Evolutionary conservation across 2,797 vertebrate genomes (phyloP).

Genomic region (Bovichtus diacanthus): DNA sequence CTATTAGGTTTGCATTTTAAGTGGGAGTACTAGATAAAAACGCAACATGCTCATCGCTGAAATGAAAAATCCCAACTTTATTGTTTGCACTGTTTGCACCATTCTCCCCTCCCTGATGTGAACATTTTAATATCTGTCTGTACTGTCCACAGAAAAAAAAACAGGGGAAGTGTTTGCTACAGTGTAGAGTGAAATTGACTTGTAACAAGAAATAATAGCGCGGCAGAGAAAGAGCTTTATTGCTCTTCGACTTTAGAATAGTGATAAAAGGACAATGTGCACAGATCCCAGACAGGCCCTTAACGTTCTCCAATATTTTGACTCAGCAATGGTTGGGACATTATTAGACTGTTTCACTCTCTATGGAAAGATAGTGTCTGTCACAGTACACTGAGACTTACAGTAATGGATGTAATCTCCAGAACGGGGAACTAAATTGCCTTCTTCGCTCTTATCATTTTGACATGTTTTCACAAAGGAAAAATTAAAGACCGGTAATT

Average conservation of each 20-base stretch:
- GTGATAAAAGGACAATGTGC: slow-evolving; percentile 40
- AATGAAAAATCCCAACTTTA: slow-evolving; percentile 42
- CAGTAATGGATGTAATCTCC: slow-evolving; percentile 25
- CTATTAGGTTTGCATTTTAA: slow-evolving; percentile 52
- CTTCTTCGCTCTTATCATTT: slow-evolving; percentile 34
- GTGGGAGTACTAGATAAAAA: slow-evolving; percentile 39
- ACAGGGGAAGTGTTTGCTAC: slow-evolving; percentile 34
- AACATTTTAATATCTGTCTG: slow-evolving; percentile 45
- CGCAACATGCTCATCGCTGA: slow-evolving; percentile 28
- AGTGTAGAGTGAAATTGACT: slow-evolving; percentile 44
- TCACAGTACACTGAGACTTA: slow-evolving; percentile 26
- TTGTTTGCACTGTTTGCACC: slow-evolving; percentile 18
- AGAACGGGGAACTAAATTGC: slow-evolving; percentile 15
- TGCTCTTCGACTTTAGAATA: slow-evolving; percentile 37
- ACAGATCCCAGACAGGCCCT: slow-evolving; percentile 35
- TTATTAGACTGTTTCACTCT: slow-evolving; percentile 51
- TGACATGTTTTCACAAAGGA: slow-evolving; percentile 53
- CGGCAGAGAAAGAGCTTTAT: slow-evolving; percentile 27
- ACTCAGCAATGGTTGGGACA: slow-evolving; percentile 38
- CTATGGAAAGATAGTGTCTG: slow-evolving; percentile 31
- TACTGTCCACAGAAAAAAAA: slow-evolving; percentile 14
- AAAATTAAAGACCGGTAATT: slow-evolving; percentile 46
- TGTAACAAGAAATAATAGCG: slow-evolving; percentile 27
- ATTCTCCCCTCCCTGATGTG: neutral
- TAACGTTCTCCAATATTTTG: slow-evolving; percentile 45